Percentiles rank a stretch among this genome's conserved stretches.
Evolutionary conservation across 2,113 vertebrate species (phyloP).

Genomic region (Martes martes): DNA sequence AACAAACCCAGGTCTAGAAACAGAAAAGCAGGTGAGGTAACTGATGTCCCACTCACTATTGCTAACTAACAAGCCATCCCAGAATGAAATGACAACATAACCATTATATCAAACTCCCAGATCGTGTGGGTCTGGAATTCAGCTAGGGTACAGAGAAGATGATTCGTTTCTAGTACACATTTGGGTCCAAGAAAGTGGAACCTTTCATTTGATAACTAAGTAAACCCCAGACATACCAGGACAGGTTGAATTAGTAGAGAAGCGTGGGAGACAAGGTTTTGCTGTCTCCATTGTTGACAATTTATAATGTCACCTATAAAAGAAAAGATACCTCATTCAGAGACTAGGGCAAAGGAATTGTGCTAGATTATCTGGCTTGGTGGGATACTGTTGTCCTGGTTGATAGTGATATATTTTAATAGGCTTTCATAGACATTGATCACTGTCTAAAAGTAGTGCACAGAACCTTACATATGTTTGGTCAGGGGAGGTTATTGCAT

Average conservation of each 20-base stretch:
- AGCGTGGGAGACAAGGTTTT: neutral
- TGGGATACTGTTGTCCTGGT: neutral
- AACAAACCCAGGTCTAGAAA: neutral
- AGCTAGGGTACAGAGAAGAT: neutral
- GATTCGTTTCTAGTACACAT: neutral
- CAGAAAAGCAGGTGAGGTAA: neutral
- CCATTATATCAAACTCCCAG: neutral
- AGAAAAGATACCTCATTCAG: neutral
- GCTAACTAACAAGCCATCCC: neutral
- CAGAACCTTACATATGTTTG: neutral
- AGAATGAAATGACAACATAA: neutral
- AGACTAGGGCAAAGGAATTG: neutral
- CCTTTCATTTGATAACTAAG: neutral
- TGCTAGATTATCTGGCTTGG: neutral
- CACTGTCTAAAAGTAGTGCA: neutral
- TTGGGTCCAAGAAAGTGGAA: neutral
- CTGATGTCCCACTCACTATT: neutral
- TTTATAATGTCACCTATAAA: neutral
- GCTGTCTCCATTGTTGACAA: neutral
- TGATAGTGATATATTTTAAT: neutral
- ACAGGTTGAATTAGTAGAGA: neutral
- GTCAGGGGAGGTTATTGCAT: neutral
- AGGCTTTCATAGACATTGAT: neutral
- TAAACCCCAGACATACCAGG: neutral
- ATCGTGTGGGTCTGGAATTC: neutral